Conservation (phyloP, 35 echinoderm and acorn worm species). For the Strongylocentrotus purpuratus region DNA sequence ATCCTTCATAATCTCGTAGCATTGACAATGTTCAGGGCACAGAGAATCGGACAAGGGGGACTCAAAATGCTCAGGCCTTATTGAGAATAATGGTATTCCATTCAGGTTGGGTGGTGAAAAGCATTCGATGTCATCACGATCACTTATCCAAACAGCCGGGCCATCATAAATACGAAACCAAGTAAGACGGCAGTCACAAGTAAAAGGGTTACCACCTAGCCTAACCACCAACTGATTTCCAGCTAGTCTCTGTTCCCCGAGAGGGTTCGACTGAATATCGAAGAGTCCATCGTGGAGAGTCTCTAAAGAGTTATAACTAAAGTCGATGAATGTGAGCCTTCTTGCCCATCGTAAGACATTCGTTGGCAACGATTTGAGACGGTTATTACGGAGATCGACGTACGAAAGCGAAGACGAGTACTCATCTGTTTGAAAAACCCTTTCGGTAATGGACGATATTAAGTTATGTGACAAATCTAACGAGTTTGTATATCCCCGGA, state of each 20-base stretch:
- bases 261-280: neutral
- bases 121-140: slow-evolving; percentile 13
- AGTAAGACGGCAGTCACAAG: neutral
- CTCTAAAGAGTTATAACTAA: neutral
- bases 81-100: neutral
- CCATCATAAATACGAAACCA: neutral
- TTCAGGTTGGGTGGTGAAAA: neutral
- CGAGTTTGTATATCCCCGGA: neutral
- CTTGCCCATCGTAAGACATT: neutral
- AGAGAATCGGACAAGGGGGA: neutral
- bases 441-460: neutral
- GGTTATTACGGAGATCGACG: neutral
- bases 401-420: neutral
- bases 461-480: neutral
- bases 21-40: neutral
- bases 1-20: neutral
- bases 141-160: neutral
- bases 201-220: neutral
- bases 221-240: neutral
- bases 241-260: neutral
- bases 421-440: neutral
- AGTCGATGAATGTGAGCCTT: neutral
- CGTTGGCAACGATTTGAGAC: neutral
- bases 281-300: neutral
- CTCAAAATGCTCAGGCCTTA: neutral